Conservation (phyloP, 1,140 invertebrate genomes). For the Drosophila repleta region DNA sequence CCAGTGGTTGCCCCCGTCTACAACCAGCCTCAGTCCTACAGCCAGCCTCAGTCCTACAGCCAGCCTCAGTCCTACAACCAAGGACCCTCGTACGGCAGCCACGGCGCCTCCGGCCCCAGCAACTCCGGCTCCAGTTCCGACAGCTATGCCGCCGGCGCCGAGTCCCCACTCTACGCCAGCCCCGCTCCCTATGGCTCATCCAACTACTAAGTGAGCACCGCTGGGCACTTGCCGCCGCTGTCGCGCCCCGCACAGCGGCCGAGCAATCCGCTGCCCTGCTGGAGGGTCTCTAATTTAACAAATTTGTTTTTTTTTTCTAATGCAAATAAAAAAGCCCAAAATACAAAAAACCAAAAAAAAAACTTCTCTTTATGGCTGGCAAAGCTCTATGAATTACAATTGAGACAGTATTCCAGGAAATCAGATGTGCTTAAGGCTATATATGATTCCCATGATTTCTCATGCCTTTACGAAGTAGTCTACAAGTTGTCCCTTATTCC, state of each 20-base stretch:
- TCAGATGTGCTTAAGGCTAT: too few species aligned
- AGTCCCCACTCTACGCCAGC: slow-evolving; percentile 64
- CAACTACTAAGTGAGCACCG: slow-evolving; percentile 53
- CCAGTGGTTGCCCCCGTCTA: slow-evolving; percentile 72
- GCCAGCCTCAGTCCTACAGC: slow-evolving; percentile 52
- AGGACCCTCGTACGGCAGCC: slow-evolving; percentile 40
- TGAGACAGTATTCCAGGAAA: too few species aligned
- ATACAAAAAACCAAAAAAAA: slow-evolving; percentile 3
- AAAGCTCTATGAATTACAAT: too few species aligned
- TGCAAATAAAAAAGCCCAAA: slow-evolving; percentile 67
- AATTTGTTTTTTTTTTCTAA: slow-evolving; percentile 57
- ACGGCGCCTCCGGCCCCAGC: slow-evolving; percentile 45
- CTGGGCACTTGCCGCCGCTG: not conserved
- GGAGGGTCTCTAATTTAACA: slow-evolving; percentile 56
- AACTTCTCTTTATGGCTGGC: not conserved
- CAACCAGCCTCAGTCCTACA: slow-evolving; percentile 46
- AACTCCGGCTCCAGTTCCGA: slow-evolving; percentile 39
- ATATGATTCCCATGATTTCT: too few species aligned
- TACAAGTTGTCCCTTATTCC: too few species aligned
- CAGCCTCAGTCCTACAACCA: slow-evolving; percentile 43
- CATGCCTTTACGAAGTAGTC: too few species aligned
- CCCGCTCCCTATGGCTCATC: slow-evolving; percentile 64
- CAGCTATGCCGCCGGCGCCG: slow-evolving; percentile 54
- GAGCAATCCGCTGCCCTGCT: slow-evolving; percentile 16
- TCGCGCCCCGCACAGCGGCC: not conserved